Evolutionary conservation across 2,113 vertebrate genomes (phyloP), one percentile per base, ranked within the genome.

Genomic region (Indicator maculatus): DNA sequence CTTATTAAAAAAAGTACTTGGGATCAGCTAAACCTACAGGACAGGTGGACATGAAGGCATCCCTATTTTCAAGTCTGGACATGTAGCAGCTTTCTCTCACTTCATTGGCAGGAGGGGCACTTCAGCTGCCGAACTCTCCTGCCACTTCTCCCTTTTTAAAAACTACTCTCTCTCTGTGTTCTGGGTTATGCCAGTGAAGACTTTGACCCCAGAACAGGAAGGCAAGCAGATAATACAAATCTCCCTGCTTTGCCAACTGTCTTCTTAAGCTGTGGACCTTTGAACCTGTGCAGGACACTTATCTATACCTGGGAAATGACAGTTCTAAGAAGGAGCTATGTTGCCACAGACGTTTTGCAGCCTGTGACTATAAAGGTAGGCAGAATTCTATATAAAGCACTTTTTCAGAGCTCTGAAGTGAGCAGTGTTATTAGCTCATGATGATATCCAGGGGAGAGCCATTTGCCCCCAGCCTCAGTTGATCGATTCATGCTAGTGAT

Each of bases 91-190:
- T 67, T 28, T 65, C 9, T 12, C 19, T 69, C 26, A 8, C 53
- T 83, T 76, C 47, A 44, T 77, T 2, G 0, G 19, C 39, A 88
- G 15, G 4, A 50, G 5, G 2, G 8, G 31, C 0, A 1, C 20
- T 76, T 92, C 16, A 56, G 64, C 28, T 19, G 21, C 21, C 2
- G 6, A 65, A 52, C 26, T 33, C 60, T 73, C 28, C 59, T 76
- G 60, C 16, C 28, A 16, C 16, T 47, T 11, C 23, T 65, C 19
- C 6, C 21, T 61, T 86, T 69, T 39, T 13, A 77, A 72, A 80
- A 80, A 47, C 23, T 36, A 64, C 19, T 76, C 67, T 33, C 11
- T 18, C 26, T 77, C 4, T 5, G 8, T 45, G 27, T 12, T 70
- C 23, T 38, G 13, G 55, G 72, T 56, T 28, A 61, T 56, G 21